Base-by-base conservation (phyloP, 2,113 vertebrate genomes). In the Zingel zingel region DNA sequence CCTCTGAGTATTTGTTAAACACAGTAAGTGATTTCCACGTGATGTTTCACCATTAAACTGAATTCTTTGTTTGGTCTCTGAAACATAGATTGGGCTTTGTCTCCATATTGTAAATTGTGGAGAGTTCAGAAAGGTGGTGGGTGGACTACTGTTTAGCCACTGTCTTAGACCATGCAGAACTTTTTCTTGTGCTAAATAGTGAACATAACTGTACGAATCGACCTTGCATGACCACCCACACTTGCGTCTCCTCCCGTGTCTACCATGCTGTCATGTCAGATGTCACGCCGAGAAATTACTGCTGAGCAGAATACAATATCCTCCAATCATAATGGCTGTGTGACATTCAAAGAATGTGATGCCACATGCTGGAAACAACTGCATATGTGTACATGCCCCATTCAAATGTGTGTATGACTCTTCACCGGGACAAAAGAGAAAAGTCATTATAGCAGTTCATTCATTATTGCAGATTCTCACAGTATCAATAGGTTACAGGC, bases 301-400 rank as follows among this genome's bases (percentile, higher is more conserved):
- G 57, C 54, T 23, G 21, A 56, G 79, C 43, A 64, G 74, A 89
- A 89, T 66, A 50, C 39, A 83, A 90, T 77, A 80, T 85, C 73
- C 72, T 87, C 71, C 53, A 84, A 84, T 79, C 76, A 83, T 48
- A 91, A 86, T 84, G 69, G 77, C 71, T 47, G 39, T 58, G 61
- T 7, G 59, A 80, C 62, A 86, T 67, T 73, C 66, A 73, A 83
- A 64, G 81, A 86, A 88, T 84, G 85, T 81, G 48, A 86, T 80
- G 68, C 77, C 69, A 84, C 68, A 83, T 61, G 25, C 51, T 65
- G 73, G 62, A 85, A 88, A 84, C 84, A 90, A 86, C 51, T 85
- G 27, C 50, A n/a, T 58, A 70, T 45, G 62, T 45, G 33, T 43
- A 43, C 39, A 43, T 43, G 39, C 39, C 39, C 39, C 39, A 11